Percentiles rank a stretch among this genome's conserved stretches.
Conservation (phyloP, 2,888 invertebrate species). For the Druceiella hillmani region DNA sequence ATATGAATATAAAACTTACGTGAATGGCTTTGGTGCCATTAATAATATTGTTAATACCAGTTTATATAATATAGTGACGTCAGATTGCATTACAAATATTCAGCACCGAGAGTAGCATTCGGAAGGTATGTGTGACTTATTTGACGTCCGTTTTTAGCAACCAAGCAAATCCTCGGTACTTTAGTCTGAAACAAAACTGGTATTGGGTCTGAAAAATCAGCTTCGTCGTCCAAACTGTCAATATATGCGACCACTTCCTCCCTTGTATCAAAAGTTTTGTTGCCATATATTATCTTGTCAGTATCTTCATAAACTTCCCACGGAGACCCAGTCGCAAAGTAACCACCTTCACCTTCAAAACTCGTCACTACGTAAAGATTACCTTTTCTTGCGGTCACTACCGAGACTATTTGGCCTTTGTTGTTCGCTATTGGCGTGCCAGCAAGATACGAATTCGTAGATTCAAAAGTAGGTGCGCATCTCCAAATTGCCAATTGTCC, state of each 20-base stretch:
- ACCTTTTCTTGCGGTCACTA: constrained; percentile 37
- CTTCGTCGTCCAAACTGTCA: constrained; percentile 24
- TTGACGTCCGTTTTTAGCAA: constrained; percentile 32
- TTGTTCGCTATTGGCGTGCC: constrained; percentile 38
- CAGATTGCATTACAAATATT: too few species aligned
- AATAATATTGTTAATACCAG: too few species aligned
- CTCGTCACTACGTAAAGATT: constrained; percentile 43
- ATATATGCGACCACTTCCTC: constrained; percentile 30
- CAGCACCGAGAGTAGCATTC: constrained; percentile 30
- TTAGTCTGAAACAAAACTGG: constrained; percentile 29
- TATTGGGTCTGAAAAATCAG: constrained; percentile 16
- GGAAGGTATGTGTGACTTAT: constrained; percentile 33
- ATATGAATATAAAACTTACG: too few species aligned
- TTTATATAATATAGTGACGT: too few species aligned
- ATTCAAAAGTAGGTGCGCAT: constrained; percentile 42
- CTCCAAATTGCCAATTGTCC: constrained; percentile 43
- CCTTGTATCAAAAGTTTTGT: constrained; percentile 31
- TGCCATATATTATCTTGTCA: constrained; percentile 32
- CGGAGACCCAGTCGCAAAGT: constrained; percentile 35
- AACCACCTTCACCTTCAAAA: constrained; percentile 44
- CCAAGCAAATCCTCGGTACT: constrained; percentile 30
- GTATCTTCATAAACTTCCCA: constrained; percentile 31
- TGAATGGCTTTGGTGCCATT: too few species aligned
- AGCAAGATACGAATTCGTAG: constrained; percentile 35
- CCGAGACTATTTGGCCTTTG: constrained; percentile 34